These are phyloP conservation scores for Athrips mouffetella DNA, from an alignment of 2,888 invertebrate genomes.

Conservation along the genomic window DNA sequence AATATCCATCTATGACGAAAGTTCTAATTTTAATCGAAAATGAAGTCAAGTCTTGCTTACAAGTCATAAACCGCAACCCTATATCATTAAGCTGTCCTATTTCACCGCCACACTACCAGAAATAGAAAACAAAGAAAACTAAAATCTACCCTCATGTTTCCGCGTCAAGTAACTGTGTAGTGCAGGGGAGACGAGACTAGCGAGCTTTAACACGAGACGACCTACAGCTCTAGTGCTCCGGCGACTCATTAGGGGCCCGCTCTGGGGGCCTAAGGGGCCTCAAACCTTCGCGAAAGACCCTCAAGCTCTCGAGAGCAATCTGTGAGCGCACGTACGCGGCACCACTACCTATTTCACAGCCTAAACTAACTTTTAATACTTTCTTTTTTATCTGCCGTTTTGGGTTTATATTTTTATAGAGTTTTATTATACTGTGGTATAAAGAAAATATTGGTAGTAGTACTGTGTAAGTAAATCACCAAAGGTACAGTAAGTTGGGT, in stretches of 20 bases:
- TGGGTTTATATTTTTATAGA: neutral
- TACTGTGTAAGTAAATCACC: slow-evolving; percentile 32
- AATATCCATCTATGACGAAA: no score
- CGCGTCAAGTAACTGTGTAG: slow-evolving; percentile 61
- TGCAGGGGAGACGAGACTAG: slow-evolving; percentile 55
- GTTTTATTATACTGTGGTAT: slow-evolving; percentile 34
- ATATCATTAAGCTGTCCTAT: neutral
- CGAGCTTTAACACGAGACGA: slow-evolving; percentile 64
- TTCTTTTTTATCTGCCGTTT: slow-evolving; percentile 19
- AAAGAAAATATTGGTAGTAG: slow-evolving; percentile 17
- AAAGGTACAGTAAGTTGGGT: slow-evolving; percentile 41
- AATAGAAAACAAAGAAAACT: slow-evolving; percentile 53
- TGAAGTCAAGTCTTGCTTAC: neutral
- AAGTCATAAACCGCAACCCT: neutral
- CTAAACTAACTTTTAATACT: slow-evolving; percentile 22
- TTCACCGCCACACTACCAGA: slow-evolving; percentile 9
- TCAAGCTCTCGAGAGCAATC: slow-evolving; percentile 60
- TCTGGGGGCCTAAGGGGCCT: slow-evolving; percentile 61
- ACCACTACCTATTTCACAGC: slow-evolving; percentile 38
- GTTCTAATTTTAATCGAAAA: no score
- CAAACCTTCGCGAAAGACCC: slow-evolving; percentile 60
- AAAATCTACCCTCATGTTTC: slow-evolving; percentile 56
- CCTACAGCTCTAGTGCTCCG: slow-evolving; percentile 76
- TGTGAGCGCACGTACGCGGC: slow-evolving; percentile 53
- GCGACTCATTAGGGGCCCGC: slow-evolving; percentile 74